Base-by-base conservation (phyloP, 2,797 vertebrate genomes). In the Schizopygopsis pylzovi region DNA sequence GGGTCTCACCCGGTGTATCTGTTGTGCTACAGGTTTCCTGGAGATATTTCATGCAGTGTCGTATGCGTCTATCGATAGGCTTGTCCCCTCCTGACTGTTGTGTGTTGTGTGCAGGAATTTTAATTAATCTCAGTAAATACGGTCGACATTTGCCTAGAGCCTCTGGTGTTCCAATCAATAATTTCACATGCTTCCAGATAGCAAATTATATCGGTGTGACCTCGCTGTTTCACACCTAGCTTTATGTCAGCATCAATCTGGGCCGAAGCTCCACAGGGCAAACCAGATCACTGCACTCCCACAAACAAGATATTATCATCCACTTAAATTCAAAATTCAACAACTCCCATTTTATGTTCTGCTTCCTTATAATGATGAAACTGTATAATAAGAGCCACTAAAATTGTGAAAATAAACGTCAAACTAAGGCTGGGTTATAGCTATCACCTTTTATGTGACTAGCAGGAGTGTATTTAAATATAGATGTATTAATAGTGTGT, bases 121-220 rank as follows among this genome's bases (percentile, higher is more conserved):
- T 94, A 95, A 95, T 95, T 93, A 94, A 93, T 93, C 91, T 49
- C 85, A 68, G 91, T 93, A 94, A 95, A 95, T 82, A 88, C 18
- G 25, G 86, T 47, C 85, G 90, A 92, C 94, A 92, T 94, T 94
- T 93, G 93, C 93, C 92, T 92, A 88, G 89, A 93, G 93, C 87
- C 45, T 79, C 75, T 43, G 28, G 86, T 89, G 92, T 93, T 93
- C 87, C 72, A 89, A 95, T 95, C 94, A 89, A 94, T 95, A 89
- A 88, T n/a, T 20, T 89, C 88, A 91, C 80, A 76, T 87, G 37
- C 87, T 70, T 89, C 88, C 86, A 87, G 92, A 91, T 91, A 94
- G 92, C 91, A 92, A 93, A 94, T 90, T 90, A 90, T 67, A 90
- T 86, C 20, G 87, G 71, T 20, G 82, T 85, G 91, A 94, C 92